Evolutionary conservation across 1,140 invertebrate species (phyloP), one percentile per base, ranked within the genome.

Genomic region (Zophobas atratus): DNA sequence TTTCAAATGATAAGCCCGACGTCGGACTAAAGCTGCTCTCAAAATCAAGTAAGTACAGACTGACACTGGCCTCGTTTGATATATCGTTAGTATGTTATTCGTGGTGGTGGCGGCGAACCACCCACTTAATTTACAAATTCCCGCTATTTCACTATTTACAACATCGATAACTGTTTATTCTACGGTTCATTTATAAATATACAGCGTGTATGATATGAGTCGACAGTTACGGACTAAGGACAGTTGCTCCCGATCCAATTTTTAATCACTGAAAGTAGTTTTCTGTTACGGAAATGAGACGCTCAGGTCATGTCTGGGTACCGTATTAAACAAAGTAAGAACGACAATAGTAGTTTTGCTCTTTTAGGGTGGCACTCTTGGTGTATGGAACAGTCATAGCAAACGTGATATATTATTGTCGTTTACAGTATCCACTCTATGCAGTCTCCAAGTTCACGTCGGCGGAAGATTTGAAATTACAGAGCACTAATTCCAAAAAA

Each of bases 51-150:
- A 73, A 73, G 71, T 73, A 73, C 71, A 34, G 41, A 56, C 8
- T 33, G 49, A 33, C 38, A 73, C 71, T 73, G 71, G 71, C 71
- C 71, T 73, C 71, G 48, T 32, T 73, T 41, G 41, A 67, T 73
- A 33, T 73, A 72, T 70, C 67, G 49, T 51, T 51, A 51, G 49
- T 51, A 51, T 51, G 49, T 51, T 51, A 20, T 20, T 20, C 20
- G 20, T 20, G 20, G 20, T 20, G 20, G 20, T 20, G 20, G 20
- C 20, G 20, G 20, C 20, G n/a, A 20, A 51, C 49, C 49, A 20
- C 41, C 55, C 33, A 35, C 55, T 20, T 35, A 33, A 35, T 57
- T 20, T 51, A 51, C 49, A 51, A 51, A 2, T 51, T 51, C 49
- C 49, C 6, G 49, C 20, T 51, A 51, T 51, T 51, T 20, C n/a